A percentile compares a stretch with the other conserved stretches of the same genome.
Evolutionary conservation across 2,888 invertebrate genomes (phyloP).

Genomic region (Tachystola acroxantha): DNA sequence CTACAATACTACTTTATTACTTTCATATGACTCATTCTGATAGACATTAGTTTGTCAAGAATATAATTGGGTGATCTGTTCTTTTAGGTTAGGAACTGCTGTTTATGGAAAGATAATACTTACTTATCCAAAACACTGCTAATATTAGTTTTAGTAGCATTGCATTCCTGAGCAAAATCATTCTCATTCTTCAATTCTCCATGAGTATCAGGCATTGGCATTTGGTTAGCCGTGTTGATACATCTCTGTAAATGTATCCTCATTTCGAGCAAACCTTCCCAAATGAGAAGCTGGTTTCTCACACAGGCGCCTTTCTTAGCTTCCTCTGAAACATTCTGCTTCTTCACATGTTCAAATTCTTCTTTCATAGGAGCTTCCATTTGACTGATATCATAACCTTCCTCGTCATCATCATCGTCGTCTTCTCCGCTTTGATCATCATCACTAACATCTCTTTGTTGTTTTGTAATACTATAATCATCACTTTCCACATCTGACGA

Average conservation of each 20-base stretch:
- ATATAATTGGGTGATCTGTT: no score
- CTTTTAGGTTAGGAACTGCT: no score
- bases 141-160: slow-evolving; percentile 74
- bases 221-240: slow-evolving; percentile 84
- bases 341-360: slow-evolving; percentile 78
- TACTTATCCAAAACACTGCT: slow-evolving; percentile 80
- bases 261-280: slow-evolving; percentile 92
- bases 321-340: slow-evolving; percentile 73
- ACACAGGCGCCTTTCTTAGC: slow-evolving; percentile 83
- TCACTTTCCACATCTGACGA: slow-evolving; percentile 40
- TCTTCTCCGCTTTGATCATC: slow-evolving; percentile 26
- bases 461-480: slow-evolving; percentile 42
- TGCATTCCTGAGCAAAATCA: slow-evolving; percentile 71
- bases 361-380: slow-evolving; percentile 64
- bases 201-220: slow-evolving; percentile 83
- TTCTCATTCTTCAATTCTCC: slow-evolving; percentile 58
- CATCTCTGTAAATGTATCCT: slow-evolving; percentile 93
- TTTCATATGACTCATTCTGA: no score
- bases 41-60: no score
- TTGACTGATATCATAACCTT: slow-evolving; percentile 66
- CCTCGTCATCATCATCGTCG: slow-evolving; percentile 40
- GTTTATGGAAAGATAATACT: no score
- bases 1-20: no score
- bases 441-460: slow-evolving; percentile 19
- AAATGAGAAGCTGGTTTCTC: slow-evolving; percentile 84